A percentile compares a stretch with the other conserved stretches of the same genome.
Conservation (phyloP, 2,113 vertebrate species). For the Hippocampus guttulatus region DNA sequence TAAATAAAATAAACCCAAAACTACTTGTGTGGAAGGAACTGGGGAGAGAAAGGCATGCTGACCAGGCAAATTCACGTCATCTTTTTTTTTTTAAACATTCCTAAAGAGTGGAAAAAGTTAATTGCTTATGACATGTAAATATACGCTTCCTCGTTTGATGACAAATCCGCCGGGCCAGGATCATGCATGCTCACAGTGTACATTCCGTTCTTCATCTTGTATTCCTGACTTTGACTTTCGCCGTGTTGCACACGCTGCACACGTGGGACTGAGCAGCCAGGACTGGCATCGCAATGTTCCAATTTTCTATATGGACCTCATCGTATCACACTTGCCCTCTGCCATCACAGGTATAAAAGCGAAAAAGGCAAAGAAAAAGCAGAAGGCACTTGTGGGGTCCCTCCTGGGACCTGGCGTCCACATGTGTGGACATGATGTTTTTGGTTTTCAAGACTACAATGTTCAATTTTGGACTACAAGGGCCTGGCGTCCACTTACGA, state of each 20-base stretch:
- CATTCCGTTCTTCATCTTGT: neutral
- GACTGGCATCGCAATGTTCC: neutral
- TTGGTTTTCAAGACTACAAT: no score
- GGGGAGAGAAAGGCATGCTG: neutral
- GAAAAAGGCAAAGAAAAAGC: neutral
- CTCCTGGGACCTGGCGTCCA: no score
- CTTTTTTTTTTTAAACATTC: neutral
- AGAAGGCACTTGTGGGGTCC: no score
- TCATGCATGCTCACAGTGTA: neutral
- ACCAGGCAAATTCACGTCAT: neutral
- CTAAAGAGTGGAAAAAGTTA: neutral
- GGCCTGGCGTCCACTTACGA: no score
- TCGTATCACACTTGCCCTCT: neutral
- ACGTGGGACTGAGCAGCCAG: neutral
- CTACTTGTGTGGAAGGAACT: neutral
- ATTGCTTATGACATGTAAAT: neutral
- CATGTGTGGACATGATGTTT: no score
- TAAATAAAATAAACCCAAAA: neutral
- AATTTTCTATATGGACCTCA: neutral
- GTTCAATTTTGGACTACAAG: no score
- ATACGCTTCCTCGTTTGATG: neutral
- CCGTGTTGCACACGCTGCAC: neutral
- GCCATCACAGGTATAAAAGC: neutral
- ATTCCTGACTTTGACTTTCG: neutral
- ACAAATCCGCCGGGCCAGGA: neutral